Percentiles rank a stretch among this genome's conserved stretches.
Evolutionary conservation across 2,888 invertebrate genomes (phyloP).

Genomic region (Dorcus hopei): DNA sequence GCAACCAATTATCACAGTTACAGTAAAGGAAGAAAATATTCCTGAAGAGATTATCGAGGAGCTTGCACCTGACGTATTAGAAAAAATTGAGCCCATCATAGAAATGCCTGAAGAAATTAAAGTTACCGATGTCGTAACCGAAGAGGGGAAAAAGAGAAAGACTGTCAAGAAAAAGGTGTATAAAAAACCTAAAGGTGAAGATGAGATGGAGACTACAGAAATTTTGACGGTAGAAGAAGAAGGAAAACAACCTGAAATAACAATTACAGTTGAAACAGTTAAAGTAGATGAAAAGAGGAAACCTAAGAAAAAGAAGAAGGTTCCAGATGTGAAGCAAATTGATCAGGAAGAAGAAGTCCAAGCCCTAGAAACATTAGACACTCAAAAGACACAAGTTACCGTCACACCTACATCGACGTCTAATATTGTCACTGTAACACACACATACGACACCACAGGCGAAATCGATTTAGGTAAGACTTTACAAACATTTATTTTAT

Average conservation of each 20-base stretch:
- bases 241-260: slow-evolving; percentile 40
- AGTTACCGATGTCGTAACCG: slow-evolving; percentile 11
- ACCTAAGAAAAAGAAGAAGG: slow-evolving; percentile 29
- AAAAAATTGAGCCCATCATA: slow-evolving; percentile 4
- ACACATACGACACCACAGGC: slow-evolving; percentile 20
- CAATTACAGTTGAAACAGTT: slow-evolving; percentile 27
- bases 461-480: slow-evolving; percentile 17
- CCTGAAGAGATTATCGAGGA: slow-evolving; percentile 23
- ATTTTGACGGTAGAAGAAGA: slow-evolving; percentile 39
- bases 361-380: slow-evolving; percentile 14
- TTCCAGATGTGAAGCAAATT: slow-evolving; percentile 31
- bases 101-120: slow-evolving; percentile 23
- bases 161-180: slow-evolving; percentile 10
- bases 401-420: slow-evolving; percentile 19
- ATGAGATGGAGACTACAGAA: slow-evolving; percentile 45
- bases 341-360: slow-evolving; percentile 14
- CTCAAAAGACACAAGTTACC: slow-evolving; percentile 13
- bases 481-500: slow-evolving; percentile 6
- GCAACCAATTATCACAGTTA: slow-evolving; percentile 33
- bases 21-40: slow-evolving; percentile 29
- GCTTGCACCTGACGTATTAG: not conserved
- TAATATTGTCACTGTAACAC: slow-evolving; percentile 18
- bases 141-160: slow-evolving; percentile 11
- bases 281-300: slow-evolving; percentile 35
- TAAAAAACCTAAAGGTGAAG: slow-evolving; percentile 31